Conservation (phyloP, 2,797 vertebrate genomes). For the Falco cherrug region DNA sequence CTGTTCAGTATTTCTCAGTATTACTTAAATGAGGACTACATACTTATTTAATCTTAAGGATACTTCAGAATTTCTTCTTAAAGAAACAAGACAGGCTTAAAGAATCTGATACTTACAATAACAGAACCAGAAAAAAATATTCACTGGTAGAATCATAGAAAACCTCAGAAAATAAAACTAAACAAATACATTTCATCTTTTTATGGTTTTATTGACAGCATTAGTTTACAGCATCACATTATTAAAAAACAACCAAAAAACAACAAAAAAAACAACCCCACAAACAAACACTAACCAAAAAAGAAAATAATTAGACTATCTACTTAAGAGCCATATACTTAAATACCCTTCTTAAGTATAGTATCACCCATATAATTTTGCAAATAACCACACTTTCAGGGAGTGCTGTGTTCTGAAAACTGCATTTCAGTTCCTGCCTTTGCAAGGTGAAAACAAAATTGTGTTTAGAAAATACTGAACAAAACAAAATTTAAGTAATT, state of each 20-base stretch:
- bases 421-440: slow-evolving; percentile 28
- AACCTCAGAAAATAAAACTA: neutral
- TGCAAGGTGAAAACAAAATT: slow-evolving; percentile 35
- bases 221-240: neutral
- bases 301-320: neutral
- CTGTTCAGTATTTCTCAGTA: neutral
- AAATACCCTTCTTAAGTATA: neutral
- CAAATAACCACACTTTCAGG: neutral
- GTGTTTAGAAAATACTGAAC: neutral
- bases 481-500: neutral
- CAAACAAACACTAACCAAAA: no score
- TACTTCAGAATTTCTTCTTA: neutral
- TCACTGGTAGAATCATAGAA: neutral
- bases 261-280: no score
- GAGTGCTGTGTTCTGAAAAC: neutral
- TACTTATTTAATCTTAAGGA: neutral
- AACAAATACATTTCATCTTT: neutral
- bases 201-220: neutral
- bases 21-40: neutral
- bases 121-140: neutral
- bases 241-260: neutral
- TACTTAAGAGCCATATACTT: neutral
- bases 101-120: neutral
- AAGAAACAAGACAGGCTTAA: neutral
- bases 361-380: neutral